phyloP scores from a whole-genome alignment of 2,113 vertebrate species.

The Harpagus bidentatus region DNA sequence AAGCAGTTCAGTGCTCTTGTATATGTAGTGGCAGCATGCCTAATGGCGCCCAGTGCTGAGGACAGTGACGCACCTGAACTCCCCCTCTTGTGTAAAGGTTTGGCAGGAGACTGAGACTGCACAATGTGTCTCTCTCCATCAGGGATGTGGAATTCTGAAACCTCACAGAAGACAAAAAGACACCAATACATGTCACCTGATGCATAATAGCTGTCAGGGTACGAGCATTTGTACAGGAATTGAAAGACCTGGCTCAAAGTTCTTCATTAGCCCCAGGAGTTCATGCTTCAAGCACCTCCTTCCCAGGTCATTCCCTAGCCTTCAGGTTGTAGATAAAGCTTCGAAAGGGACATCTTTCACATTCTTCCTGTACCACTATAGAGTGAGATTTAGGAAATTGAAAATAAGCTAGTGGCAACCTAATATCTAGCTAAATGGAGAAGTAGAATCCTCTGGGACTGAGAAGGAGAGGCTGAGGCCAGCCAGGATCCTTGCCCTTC shows the following conservation, averaged over 20 bases:
- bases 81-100: not conserved
- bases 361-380: not conserved
- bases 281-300: not conserved
- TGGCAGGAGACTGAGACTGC: not conserved
- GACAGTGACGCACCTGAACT: not conserved
- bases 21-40: not conserved
- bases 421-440: not conserved
- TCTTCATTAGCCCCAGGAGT: not conserved
- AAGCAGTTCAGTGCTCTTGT: not conserved
- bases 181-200: not conserved
- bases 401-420: not conserved
- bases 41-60: not conserved
- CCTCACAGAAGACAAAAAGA: not conserved
- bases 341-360: not conserved
- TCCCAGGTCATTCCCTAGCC: not conserved
- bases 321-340: not conserved
- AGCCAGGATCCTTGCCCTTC: not conserved
- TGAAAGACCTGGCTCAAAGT: not conserved
- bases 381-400: not conserved
- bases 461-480: not conserved
- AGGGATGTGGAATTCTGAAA: not conserved
- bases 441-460: not conserved
- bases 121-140: accelerated
- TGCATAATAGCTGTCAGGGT: not conserved
- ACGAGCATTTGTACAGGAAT: not conserved